Percentiles rank a stretch among this genome's conserved stretches.
Evolutionary conservation across 1,140 invertebrate species (phyloP).

Genomic region (Drosophila pallidifrons): DNA sequence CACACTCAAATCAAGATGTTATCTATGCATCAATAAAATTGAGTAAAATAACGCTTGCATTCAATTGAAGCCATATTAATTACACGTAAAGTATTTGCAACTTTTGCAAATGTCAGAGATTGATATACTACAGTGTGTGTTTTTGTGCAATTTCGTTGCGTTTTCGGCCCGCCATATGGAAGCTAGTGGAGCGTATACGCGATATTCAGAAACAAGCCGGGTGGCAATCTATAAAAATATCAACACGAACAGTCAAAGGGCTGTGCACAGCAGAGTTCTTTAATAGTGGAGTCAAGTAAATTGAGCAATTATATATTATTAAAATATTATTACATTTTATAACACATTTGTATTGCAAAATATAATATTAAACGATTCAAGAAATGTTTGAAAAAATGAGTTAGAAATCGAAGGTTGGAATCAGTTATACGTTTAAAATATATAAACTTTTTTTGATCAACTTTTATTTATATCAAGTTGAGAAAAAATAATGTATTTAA

Average conservation of each 20-base stretch:
- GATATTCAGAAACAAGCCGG: background rate
- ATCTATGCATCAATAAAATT: slow-evolving; percentile 12
- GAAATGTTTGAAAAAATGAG: no score
- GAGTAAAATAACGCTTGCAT: background rate
- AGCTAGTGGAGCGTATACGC: slow-evolving; percentile 22
- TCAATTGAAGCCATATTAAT: background rate
- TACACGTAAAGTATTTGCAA: background rate
- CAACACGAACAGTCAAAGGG: background rate
- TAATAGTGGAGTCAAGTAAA: no score
- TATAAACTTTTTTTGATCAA: no score
- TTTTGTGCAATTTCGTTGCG: background rate
- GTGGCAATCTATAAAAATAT: background rate
- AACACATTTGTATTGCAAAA: no score
- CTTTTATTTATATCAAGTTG: no score
- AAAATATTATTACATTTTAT: no score
- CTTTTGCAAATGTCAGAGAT: slow-evolving; percentile 13
- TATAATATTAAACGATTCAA: no score
- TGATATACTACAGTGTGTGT: background rate
- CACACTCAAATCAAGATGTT: slow-evolving; percentile 5
- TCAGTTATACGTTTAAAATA: no score
- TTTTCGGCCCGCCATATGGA: slow-evolving; percentile 50
- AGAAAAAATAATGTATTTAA: no score
- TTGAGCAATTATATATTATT: no score
- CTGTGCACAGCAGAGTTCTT: no score
- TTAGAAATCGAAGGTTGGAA: no score